Percentiles rank a stretch among this genome's conserved stretches.
Conservation (phyloP, 2,888 invertebrate species). For the Chrysolina americana region DNA sequence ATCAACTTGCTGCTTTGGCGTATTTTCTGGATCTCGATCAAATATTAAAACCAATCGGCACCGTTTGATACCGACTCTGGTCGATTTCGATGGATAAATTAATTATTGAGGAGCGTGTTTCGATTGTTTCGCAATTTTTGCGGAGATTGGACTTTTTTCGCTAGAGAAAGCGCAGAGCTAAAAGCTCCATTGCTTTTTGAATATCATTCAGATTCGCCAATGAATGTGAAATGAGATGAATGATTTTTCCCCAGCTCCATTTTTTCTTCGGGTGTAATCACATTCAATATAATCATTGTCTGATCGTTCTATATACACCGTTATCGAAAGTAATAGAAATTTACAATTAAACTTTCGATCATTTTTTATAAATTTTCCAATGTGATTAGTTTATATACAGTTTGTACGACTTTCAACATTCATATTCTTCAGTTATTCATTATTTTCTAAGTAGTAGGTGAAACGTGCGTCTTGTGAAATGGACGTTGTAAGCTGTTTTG, state of each 20-base stretch:
- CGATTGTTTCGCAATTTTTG: conserved; percentile 4
- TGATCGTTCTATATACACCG: too few species aligned
- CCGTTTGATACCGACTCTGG: conserved; percentile 16
- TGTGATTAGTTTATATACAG: too few species aligned
- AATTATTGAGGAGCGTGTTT: conserved; percentile 15
- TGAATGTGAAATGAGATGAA: conserved; percentile 7
- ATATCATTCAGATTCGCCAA: not conserved
- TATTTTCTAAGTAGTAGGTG: too few species aligned
- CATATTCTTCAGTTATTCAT: too few species aligned
- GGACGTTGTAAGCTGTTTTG: too few species aligned
- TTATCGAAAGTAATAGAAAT: too few species aligned
- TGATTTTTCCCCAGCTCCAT: not conserved
- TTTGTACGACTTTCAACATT: too few species aligned
- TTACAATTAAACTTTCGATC: too few species aligned
- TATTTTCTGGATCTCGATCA: conserved; percentile 16
- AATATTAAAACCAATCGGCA: conserved; percentile 44
- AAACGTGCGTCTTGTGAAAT: too few species aligned
- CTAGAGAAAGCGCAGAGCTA: not conserved
- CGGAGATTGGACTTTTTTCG: not conserved
- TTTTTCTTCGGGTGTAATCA: not conserved
- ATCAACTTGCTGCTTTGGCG: conserved; percentile 4
- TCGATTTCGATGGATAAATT: conserved; percentile 19
- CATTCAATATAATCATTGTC: not conserved
- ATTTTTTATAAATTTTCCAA: too few species aligned
- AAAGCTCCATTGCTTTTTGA: conserved; percentile 6